phyloP scores from a whole-genome alignment of 2,888 invertebrate species.

The Falcaria lacertinaria region DNA sequence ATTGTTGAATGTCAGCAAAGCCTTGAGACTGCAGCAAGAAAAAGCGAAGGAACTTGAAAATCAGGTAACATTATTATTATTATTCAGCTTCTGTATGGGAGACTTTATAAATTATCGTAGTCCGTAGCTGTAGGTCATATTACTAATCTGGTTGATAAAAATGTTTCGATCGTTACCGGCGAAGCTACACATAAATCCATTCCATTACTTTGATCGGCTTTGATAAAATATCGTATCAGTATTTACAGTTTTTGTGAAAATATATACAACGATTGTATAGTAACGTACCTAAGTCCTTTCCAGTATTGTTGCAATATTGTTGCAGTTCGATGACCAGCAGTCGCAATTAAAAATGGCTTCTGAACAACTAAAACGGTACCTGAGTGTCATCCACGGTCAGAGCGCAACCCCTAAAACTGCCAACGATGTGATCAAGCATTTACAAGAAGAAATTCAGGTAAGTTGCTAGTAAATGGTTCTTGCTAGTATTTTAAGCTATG shows the following conservation, averaged over 20 bases:
- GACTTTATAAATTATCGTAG: too few species aligned
- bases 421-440: slow-evolving; percentile 83
- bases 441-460: slow-evolving; percentile 87
- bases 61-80: slow-evolving; percentile 47
- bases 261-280: too few species aligned
- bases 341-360: slow-evolving; percentile 64
- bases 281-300: too few species aligned
- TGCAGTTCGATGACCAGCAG: slow-evolving; percentile 68
- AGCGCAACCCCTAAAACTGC: slow-evolving; percentile 73
- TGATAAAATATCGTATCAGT: too few species aligned
- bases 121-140: too few species aligned
- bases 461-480: slow-evolving; percentile 13
- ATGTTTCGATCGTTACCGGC: too few species aligned
- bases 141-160: too few species aligned
- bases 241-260: too few species aligned
- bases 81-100: not conserved
- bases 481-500: too few species aligned
- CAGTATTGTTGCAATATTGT: too few species aligned
- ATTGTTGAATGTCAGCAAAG: slow-evolving; percentile 76
- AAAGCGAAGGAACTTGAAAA: slow-evolving; percentile 66
- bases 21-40: slow-evolving; percentile 75
- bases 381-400: slow-evolving; percentile 77
- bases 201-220: too few species aligned
- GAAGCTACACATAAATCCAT: too few species aligned
- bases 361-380: slow-evolving; percentile 83